phyloP scores from a whole-genome alignment of 2,113 vertebrate species.

The Daubentonia madagascariensis region DNA sequence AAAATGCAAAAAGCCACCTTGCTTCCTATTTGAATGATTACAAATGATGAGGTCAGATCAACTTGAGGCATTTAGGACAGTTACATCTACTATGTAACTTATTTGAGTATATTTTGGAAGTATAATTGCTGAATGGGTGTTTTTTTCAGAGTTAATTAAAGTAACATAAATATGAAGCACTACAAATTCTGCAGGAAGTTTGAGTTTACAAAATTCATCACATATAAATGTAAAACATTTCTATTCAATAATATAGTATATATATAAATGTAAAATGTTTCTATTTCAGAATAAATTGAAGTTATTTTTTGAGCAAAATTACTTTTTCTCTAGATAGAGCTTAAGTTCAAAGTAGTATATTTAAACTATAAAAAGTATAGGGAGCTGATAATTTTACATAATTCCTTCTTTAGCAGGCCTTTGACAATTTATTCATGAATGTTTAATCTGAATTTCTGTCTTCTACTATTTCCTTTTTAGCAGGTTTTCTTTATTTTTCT shows the following conservation, averaged over 20 bases:
- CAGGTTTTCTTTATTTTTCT: conserved; percentile 69
- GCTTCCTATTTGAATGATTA: background rate
- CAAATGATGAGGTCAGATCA: background rate
- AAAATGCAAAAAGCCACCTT: background rate
- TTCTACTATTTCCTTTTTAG: conserved; percentile 68
- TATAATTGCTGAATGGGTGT: background rate
- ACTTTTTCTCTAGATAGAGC: conserved; percentile 47
- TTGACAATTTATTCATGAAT: conserved; percentile 77
- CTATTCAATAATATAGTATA: background rate
- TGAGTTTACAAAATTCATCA: conserved; percentile 11
- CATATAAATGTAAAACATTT: conserved; percentile 33
- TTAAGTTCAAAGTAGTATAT: conserved; percentile 55
- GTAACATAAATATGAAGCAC: conserved; percentile 23
- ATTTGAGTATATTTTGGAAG: background rate
- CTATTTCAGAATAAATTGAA: conserved; percentile 56
- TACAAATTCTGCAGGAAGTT: background rate
- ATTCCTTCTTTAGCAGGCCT: conserved; percentile 69
- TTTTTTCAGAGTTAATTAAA: conserved; percentile 24
- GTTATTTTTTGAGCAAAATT: conserved; percentile 54
- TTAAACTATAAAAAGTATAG: conserved; percentile 45
- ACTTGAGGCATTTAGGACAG: background rate
- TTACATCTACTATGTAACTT: background rate
- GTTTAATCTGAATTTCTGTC: conserved; percentile 76
- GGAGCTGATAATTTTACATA: conserved; percentile 52
- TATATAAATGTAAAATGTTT: conserved; percentile 40